phyloP scores from a whole-genome alignment of 2,113 vertebrate species.

The Daboia siamensis region DNA sequence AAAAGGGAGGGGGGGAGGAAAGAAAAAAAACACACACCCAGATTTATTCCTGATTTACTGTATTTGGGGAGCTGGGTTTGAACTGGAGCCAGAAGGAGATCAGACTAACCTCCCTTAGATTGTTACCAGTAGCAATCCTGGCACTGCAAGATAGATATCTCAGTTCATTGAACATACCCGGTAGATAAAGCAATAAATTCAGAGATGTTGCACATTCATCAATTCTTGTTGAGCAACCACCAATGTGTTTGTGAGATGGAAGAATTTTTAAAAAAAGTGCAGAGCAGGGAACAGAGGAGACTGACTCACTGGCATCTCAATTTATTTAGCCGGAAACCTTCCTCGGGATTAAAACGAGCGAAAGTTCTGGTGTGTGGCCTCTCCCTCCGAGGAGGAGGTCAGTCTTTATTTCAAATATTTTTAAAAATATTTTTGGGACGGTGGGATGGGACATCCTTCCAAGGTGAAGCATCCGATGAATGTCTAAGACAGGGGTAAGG shows the following conservation, averaged over 20 bases:
- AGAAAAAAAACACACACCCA: not conserved
- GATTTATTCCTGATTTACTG: not conserved
- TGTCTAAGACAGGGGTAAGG: not conserved
- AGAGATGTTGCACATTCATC: not conserved
- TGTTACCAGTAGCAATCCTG: not conserved
- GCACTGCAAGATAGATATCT: not conserved
- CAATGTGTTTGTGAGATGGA: not conserved
- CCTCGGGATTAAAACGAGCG: not conserved
- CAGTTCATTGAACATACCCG: not conserved
- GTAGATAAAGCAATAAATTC: not conserved
- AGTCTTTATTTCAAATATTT: not conserved
- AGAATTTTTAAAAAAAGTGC: not conserved
- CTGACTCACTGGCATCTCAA: not conserved
- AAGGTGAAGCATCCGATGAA: not conserved
- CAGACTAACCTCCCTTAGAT: not conserved
- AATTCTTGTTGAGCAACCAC: not conserved
- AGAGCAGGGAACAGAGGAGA: not conserved
- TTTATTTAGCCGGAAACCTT: not conserved
- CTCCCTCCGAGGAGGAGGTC: not conserved
- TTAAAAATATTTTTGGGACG: not conserved
- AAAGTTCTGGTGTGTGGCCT: not conserved
- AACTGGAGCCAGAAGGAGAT: not conserved
- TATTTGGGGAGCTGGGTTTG: not conserved
- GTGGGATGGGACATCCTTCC: not conserved
- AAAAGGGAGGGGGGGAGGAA: fast-evolving